Evolutionary conservation across 2,888 invertebrate species (phyloP).

Genomic region (Leptopterna dolabrata): DNA sequence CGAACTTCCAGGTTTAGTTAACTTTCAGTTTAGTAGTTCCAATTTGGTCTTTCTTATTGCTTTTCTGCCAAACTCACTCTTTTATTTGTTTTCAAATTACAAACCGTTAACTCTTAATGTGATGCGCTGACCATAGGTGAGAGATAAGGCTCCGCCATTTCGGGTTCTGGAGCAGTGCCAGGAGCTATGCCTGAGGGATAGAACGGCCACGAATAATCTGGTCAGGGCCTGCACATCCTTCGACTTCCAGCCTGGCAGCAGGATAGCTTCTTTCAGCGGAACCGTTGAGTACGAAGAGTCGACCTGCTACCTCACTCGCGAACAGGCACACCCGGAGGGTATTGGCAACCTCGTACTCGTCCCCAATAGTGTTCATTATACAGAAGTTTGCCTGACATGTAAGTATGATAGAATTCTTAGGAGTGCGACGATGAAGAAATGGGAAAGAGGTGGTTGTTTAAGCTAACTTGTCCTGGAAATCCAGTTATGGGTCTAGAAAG

Average conservation of each 20-base stretch:
- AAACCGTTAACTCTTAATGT: neutral
- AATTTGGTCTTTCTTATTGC: neutral
- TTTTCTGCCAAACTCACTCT: no score
- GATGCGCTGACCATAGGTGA: constrained; percentile 69
- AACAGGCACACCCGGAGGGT: constrained; percentile 88
- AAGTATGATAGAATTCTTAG: no score
- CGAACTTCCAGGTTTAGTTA: no score
- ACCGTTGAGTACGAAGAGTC: constrained; percentile 89
- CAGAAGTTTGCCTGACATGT: constrained; percentile 90
- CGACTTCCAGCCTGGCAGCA: constrained; percentile 89
- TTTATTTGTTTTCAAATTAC: no score
- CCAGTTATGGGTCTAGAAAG: no score
- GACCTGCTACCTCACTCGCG: constrained; percentile 85
- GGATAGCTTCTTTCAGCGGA: constrained; percentile 84
- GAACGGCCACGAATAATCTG: constrained; percentile 80
- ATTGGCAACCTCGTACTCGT: constrained; percentile 89
- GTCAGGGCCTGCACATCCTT: constrained; percentile 89
- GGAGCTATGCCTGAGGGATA: constrained; percentile 84
- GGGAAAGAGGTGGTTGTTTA: no score
- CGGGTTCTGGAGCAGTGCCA: constrained; percentile 90
- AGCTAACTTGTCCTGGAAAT: no score
- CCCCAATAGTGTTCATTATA: constrained; percentile 90
- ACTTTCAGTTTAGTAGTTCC: no score
- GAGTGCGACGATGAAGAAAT: no score
- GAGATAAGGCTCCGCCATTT: constrained; percentile 87